phyloP scores from a whole-genome alignment of 2,113 vertebrate species.

The Octodon degus region DNA sequence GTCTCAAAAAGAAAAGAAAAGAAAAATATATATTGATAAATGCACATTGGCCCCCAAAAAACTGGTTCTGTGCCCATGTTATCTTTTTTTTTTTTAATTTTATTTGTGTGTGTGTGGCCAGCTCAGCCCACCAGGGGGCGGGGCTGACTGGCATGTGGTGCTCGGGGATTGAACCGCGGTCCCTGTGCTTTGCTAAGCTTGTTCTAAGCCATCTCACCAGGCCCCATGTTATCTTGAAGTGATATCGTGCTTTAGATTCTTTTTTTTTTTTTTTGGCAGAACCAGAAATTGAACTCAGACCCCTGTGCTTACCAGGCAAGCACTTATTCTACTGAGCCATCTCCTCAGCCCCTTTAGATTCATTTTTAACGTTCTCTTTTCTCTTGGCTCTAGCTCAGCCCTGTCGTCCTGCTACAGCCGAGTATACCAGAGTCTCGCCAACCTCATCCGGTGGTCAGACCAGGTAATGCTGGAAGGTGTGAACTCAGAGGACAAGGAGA shows the following conservation, averaged over 20 bases:
- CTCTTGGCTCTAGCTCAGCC: slow-evolving; percentile 89
- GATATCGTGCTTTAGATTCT: too few species aligned
- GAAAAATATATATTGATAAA: neutral
- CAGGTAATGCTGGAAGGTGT: slow-evolving; percentile 98
- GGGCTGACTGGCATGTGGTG: too few species aligned
- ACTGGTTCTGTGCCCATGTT: neutral
- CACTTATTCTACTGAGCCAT: too few species aligned
- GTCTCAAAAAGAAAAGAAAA: neutral
- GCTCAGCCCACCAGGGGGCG: too few species aligned
- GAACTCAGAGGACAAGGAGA: slow-evolving; percentile 96
- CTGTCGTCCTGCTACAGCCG: slow-evolving; percentile 97
- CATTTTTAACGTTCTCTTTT: neutral
- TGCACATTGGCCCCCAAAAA: fast-evolving
- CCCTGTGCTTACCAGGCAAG: too few species aligned
- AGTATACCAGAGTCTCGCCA: slow-evolving; percentile 97
- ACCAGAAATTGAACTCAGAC: too few species aligned
- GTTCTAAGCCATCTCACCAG: too few species aligned
- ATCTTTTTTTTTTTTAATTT: neutral
- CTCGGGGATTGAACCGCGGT: too few species aligned
- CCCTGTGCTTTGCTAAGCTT: too few species aligned
- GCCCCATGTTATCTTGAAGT: too few species aligned
- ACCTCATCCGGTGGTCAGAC: slow-evolving; percentile 98
- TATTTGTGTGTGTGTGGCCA: too few species aligned
- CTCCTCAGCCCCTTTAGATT: too few species aligned
- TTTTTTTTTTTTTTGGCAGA: neutral